Evolutionary conservation across 2,113 vertebrate species (phyloP).

Genomic region (Thomomys bottae): DNA sequence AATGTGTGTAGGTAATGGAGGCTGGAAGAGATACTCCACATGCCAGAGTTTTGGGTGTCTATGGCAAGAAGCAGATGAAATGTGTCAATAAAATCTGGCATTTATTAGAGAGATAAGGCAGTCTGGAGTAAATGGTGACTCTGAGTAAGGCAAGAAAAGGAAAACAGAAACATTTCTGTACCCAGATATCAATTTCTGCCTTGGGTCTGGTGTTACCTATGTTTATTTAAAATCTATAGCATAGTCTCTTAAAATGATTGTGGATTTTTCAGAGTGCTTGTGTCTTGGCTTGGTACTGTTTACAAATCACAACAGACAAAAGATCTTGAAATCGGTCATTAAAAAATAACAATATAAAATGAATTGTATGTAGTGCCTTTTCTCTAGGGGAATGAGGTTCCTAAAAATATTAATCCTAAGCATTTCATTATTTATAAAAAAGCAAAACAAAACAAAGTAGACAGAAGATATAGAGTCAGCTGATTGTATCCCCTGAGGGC

Average conservation of each 20-base stretch:
- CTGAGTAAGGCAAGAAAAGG: slow-evolving; percentile 50
- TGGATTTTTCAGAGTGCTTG: slow-evolving; percentile 65
- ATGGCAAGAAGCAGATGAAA: slow-evolving; percentile 61
- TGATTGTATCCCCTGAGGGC: slow-evolving; percentile 49
- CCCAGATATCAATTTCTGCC: slow-evolving; percentile 57
- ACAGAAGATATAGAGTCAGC: slow-evolving; percentile 51
- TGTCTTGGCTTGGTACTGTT: slow-evolving; percentile 77
- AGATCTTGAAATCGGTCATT: slow-evolving; percentile 76
- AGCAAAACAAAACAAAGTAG: slow-evolving; percentile 63
- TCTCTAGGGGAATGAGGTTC: slow-evolving; percentile 76
- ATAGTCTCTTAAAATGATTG: slow-evolving; percentile 61
- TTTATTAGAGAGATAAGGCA: slow-evolving; percentile 80
- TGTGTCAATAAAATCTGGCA: slow-evolving; percentile 73
- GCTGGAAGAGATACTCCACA: slow-evolving; percentile 24
- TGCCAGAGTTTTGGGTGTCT: slow-evolving; percentile 52
- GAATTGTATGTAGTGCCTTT: slow-evolving; percentile 62
- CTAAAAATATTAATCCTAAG: slow-evolving; percentile 75
- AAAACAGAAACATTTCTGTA: slow-evolving; percentile 74
- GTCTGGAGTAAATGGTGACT: slow-evolving; percentile 57
- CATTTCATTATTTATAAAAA: slow-evolving; percentile 75
- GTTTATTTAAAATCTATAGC: slow-evolving; percentile 74
- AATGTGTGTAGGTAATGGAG: neutral
- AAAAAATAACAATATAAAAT: slow-evolving; percentile 49
- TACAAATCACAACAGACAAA: slow-evolving; percentile 80
- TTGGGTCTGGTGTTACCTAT: slow-evolving; percentile 46